Conservation (phyloP, 92 coral and sea anemone species). For the Muricea muricata region DNA sequence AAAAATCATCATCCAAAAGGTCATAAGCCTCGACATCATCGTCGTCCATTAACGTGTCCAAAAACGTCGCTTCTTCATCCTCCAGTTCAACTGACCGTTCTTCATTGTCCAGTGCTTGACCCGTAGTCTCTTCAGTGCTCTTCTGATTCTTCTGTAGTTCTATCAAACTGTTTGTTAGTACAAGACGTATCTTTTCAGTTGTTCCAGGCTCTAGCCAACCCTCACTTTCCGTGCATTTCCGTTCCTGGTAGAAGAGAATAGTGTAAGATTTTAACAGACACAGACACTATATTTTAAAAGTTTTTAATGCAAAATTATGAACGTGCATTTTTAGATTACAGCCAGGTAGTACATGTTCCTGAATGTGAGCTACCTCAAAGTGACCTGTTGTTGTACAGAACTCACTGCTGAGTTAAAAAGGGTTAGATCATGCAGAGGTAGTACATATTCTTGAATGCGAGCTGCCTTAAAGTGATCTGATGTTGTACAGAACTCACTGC, state of each 20-base stretch:
- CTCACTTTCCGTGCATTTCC: conserved; percentile 79
- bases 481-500: no score
- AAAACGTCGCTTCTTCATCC: conserved; percentile 72
- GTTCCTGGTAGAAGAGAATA: conserved; percentile 63
- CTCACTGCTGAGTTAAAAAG: no score
- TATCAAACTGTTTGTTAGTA: conserved; percentile 72
- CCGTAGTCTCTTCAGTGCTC: conserved; percentile 34
- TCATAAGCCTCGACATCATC: conserved; percentile 93
- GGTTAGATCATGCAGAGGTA: no score
- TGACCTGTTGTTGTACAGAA: neutral
- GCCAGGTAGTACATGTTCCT: no score
- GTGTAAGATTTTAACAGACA: neutral
- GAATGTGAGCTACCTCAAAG: no score
- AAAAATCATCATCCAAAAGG: conserved; percentile 66
- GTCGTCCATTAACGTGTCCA: conserved; percentile 82
- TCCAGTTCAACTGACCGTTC: conserved; percentile 61
- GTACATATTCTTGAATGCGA: no score
- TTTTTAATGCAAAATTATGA: no score
- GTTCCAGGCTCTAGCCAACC: conserved; percentile 95
- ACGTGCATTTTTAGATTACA: no score
- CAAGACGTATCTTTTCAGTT: conserved; percentile 74
- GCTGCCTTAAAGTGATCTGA: neutral
- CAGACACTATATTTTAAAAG: neutral
- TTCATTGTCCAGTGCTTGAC: conserved; percentile 27
- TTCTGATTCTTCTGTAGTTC: conserved; percentile 67